A percentile compares a stretch with the other conserved stretches of the same genome.
Evolutionary conservation across 2,113 vertebrate species (phyloP).

Genomic region (Eurystomus gularis): DNA sequence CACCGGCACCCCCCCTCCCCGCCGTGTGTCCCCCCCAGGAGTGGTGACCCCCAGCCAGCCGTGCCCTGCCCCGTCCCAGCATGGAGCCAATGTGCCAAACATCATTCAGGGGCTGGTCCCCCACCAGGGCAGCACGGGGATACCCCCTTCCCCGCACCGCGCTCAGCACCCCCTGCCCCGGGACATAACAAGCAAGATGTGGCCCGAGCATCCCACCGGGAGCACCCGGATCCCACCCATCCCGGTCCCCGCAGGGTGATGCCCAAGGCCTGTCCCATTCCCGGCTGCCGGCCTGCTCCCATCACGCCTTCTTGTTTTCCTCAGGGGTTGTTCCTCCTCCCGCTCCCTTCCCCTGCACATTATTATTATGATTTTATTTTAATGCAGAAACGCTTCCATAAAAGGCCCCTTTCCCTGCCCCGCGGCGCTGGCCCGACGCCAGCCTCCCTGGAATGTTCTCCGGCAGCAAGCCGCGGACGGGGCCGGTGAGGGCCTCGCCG

Average conservation of each 20-base stretch:
- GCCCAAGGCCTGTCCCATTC: background rate
- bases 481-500: background rate
- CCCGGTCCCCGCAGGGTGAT: background rate
- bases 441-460: conserved; percentile 72
- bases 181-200: background rate
- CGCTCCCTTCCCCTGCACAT: conserved; percentile 17
- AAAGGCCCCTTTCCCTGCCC: conserved; percentile 74
- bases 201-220: background rate
- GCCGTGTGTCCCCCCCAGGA: background rate
- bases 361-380: conserved; percentile 72
- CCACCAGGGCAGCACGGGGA: accelerated
- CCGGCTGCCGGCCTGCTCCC: background rate
- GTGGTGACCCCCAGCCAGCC: background rate
- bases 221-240: background rate
- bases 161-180: background rate
- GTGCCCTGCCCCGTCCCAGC: background rate
- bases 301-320: conserved; percentile 15
- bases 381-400: conserved; percentile 72
- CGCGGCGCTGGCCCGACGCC: conserved; percentile 52
- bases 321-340: conserved; percentile 17
- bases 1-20: accelerated
- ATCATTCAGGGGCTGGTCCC: background rate
- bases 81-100: background rate
- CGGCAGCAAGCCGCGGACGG: conserved; percentile 9
- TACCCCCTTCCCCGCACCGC: accelerated